Conservation (phyloP, 2,888 invertebrate genomes). For the Brachyopa scutellaris region DNA sequence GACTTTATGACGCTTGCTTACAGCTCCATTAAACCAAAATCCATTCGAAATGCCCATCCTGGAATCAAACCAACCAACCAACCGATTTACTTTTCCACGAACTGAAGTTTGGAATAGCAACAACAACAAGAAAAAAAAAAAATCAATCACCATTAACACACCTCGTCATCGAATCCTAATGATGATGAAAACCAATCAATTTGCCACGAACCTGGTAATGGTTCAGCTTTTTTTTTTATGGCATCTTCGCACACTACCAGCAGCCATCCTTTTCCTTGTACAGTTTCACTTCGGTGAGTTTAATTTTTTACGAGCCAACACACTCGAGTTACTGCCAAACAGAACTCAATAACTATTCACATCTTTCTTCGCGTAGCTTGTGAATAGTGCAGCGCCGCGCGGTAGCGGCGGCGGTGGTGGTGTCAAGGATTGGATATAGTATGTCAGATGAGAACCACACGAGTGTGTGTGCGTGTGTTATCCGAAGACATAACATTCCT, state of each 20-base stretch:
- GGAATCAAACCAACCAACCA: too few species aligned
- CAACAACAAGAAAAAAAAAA: conserved; percentile 11
- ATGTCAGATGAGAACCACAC: conserved; percentile 9
- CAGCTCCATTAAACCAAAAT: too few species aligned
- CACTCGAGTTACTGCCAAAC: conserved; percentile 38
- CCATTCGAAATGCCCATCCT: too few species aligned
- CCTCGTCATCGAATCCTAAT: conserved; percentile 61
- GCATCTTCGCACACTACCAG: conserved; percentile 54
- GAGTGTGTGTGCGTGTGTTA: conserved; percentile 23
- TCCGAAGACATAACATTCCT: conserved; percentile 57
- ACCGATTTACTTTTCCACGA: too few species aligned
- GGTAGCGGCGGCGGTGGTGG: conserved; percentile 34
- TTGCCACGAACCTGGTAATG: conserved; percentile 35
- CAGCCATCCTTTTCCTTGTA: conserved; percentile 59
- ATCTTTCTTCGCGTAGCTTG: conserved; percentile 49
- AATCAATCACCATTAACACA: conserved; percentile 69
- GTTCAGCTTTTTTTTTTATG: conserved; percentile 50
- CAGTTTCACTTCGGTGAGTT: conserved; percentile 21
- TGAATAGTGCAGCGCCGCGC: conserved; percentile 22
- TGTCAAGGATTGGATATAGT: conserved; percentile 52
- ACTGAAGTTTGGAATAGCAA: too few species aligned
- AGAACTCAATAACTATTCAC: conserved; percentile 59
- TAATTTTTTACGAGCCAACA: conserved; percentile 61
- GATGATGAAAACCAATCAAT: conserved; percentile 69
- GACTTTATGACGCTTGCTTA: too few species aligned